Percentiles rank a stretch among this genome's conserved stretches.
Conservation (phyloP, 2,888 invertebrate genomes). For the Hemicrepidius hirtus region DNA sequence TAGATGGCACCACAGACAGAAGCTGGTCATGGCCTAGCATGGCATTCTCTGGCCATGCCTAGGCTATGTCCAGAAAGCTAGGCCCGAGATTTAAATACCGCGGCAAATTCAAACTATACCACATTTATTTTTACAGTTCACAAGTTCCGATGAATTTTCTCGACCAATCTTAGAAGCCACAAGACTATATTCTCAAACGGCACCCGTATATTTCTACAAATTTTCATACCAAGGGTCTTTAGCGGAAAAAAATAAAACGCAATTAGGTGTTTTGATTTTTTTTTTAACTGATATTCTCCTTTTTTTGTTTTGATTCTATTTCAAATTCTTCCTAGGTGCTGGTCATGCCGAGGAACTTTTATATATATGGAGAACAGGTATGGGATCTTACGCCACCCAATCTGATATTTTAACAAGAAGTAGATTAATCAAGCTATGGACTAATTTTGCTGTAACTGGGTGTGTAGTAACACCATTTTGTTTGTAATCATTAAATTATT, state of each 20-base stretch:
- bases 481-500: background rate
- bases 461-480: conserved; percentile 29
- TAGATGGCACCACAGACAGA: too few relatives aligned
- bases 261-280: too few relatives aligned
- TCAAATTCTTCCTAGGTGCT: conserved; percentile 49
- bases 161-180: conserved; percentile 56
- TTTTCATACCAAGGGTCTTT: conserved; percentile 58
- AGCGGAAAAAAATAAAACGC: conserved; percentile 17
- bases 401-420: conserved; percentile 51
- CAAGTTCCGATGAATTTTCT: conserved; percentile 56
- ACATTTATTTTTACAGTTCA: conserved; percentile 26
- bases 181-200: conserved; percentile 49
- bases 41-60: too few relatives aligned
- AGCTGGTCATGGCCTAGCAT: too few relatives aligned
- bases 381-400: conserved; percentile 8
- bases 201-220: conserved; percentile 57
- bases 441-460: conserved; percentile 60
- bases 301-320: background rate
- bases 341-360: conserved; percentile 59
- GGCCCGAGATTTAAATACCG: too few relatives aligned
- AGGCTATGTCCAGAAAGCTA: too few relatives aligned
- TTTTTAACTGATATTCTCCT: too few relatives aligned
- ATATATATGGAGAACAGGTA: conserved; percentile 55
- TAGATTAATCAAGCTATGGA: conserved; percentile 56
- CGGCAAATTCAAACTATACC: too few relatives aligned